A percentile compares a stretch with the other conserved stretches of the same genome.
phyloP scores from a whole-genome alignment of 1,140 invertebrate species.

The Anastrepha ludens region DNA sequence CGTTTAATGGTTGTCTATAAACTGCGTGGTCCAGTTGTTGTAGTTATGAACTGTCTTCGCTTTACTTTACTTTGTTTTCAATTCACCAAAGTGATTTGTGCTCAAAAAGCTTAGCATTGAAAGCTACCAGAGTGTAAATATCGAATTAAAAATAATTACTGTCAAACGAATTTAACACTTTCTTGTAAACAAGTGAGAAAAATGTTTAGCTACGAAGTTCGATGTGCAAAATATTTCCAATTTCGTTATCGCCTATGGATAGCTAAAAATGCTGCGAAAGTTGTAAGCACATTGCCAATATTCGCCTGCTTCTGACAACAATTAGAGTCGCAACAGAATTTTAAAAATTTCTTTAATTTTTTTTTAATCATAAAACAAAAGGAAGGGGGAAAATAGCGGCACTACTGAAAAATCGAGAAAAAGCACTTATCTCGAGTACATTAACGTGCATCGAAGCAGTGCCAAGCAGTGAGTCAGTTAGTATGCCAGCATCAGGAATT shows the following conservation, averaged over 20 bases:
- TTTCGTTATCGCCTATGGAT: slow-evolving; percentile 14
- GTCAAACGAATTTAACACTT: too few relatives aligned
- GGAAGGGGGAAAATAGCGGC: neutral
- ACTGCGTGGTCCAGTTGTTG: too few relatives aligned
- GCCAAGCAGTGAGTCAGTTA: slow-evolving; percentile 39
- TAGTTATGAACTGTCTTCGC: too few relatives aligned
- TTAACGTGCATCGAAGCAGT: slow-evolving; percentile 16
- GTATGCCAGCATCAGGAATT: slow-evolving; percentile 30
- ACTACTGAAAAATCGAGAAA: neutral
- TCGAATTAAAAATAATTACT: too few relatives aligned
- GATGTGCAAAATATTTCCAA: neutral
- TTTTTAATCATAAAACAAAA: slow-evolving; percentile 22
- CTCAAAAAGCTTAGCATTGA: too few relatives aligned
- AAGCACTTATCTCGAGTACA: slow-evolving; percentile 29
- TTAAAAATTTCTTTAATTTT: neutral
- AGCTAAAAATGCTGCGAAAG: neutral
- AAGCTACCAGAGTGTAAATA: too few relatives aligned
- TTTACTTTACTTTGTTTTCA: too few relatives aligned
- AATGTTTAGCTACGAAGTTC: too few relatives aligned
- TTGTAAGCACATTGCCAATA: neutral
- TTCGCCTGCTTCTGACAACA: neutral
- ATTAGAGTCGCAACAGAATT: neutral
- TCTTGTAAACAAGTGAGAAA: too few relatives aligned
- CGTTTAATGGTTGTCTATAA: too few relatives aligned
- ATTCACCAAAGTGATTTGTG: too few relatives aligned